phyloP scores from a whole-genome alignment of 2,797 vertebrate species.

The Trachurus trachurus region DNA sequence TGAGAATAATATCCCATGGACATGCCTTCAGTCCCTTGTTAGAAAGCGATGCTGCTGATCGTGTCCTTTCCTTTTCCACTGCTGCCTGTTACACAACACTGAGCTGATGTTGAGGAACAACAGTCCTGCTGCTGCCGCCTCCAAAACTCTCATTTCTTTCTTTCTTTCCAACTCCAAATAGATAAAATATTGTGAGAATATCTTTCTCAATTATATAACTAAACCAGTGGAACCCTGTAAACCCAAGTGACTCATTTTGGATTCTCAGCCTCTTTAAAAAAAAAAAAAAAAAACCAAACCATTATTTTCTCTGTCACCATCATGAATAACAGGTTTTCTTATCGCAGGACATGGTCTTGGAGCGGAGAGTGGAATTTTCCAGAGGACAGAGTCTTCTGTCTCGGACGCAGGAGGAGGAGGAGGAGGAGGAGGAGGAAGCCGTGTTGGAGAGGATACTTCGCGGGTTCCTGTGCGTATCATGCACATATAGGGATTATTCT shows the following conservation, averaged over 20 bases:
- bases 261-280: conserved; percentile 30
- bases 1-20: conserved; percentile 20
- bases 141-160: conserved; percentile 6
- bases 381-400: conserved; percentile 52
- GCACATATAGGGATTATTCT: conserved; percentile 74
- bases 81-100: conserved; percentile 51
- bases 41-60: conserved; percentile 20
- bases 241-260: conserved; percentile 24
- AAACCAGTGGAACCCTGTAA: conserved; percentile 19
- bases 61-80: conserved; percentile 31
- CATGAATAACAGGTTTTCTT: conserved; percentile 69
- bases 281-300: conserved; percentile 20
- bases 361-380: conserved; percentile 79
- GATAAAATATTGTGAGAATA: background rate
- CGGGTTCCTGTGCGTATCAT: conserved; percentile 56
- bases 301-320: conserved; percentile 56
- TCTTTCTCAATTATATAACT: background rate
- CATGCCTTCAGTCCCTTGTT: conserved; percentile 34
- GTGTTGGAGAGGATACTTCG: conserved; percentile 36
- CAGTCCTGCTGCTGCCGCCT: conserved; percentile 4
- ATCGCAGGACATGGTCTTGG: conserved; percentile 76
- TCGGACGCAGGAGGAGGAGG: background rate
- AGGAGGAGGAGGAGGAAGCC: conserved; percentile 34
- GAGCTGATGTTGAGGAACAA: conserved; percentile 26
- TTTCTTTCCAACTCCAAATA: background rate